These are phyloP conservation scores for Phyto melanocephala DNA, from an alignment of 2,888 invertebrate genomes.

Conservation along the genomic window DNA sequence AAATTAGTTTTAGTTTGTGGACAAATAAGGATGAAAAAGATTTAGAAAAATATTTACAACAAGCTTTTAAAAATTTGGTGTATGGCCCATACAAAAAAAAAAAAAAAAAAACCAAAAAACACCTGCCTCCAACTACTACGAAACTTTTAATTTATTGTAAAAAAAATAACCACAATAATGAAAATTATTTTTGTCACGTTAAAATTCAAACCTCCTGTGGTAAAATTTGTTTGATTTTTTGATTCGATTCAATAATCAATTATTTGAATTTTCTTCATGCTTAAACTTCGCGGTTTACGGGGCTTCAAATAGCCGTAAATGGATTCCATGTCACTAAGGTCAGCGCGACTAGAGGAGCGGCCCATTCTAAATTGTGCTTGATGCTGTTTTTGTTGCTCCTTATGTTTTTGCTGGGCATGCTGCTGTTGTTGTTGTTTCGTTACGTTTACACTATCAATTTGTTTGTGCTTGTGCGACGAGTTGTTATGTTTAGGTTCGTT, in stretches of 20 bases:
- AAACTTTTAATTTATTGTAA: constrained; percentile 17
- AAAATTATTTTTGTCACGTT: constrained; percentile 17
- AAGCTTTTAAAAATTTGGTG: not conserved
- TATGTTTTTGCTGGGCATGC: constrained; percentile 38
- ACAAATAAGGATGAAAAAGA: constrained; percentile 28
- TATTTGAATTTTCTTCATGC: constrained; percentile 77
- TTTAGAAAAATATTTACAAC: constrained; percentile 64
- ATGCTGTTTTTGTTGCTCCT: constrained; percentile 59
- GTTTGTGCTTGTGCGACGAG: constrained; percentile 2
- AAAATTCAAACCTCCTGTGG: constrained; percentile 58
- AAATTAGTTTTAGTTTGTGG: constrained; percentile 3
- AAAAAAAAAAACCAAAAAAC: not conserved
- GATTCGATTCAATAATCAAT: constrained; percentile 73
- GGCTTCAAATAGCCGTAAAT: constrained; percentile 79
- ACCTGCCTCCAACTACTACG: constrained; percentile 43
- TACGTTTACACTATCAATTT: constrained; percentile 18
- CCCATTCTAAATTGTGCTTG: constrained; percentile 68
- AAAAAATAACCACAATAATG: not conserved
- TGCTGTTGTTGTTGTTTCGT: constrained; percentile 36
- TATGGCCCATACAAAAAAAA: constrained; percentile 34
- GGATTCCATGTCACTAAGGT: constrained; percentile 78
- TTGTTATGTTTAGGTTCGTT: too few species aligned
- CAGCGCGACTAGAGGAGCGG: constrained; percentile 74
- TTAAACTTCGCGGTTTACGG: constrained; percentile 77
- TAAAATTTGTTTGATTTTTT: constrained; percentile 18